phyloP scores from a whole-genome alignment of 2,797 vertebrate genomes.

The Cuniculus paca region DNA sequence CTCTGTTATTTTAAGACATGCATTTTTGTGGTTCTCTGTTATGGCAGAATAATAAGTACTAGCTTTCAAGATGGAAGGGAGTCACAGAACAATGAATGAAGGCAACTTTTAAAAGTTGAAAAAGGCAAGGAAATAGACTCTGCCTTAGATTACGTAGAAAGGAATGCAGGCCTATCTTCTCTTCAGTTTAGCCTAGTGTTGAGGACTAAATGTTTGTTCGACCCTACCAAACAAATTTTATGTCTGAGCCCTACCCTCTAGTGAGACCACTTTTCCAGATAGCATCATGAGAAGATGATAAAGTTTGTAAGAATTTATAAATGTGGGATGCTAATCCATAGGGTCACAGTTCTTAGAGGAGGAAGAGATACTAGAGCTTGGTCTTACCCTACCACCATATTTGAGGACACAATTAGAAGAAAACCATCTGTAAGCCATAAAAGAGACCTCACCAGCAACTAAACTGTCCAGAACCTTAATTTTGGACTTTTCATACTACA shows the following conservation, averaged over 20 bases:
- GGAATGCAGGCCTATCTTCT: not conserved
- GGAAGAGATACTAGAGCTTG: not conserved
- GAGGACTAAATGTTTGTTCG: not conserved
- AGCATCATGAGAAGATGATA: not conserved
- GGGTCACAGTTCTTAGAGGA: not conserved
- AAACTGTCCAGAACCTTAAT: not conserved
- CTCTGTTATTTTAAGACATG: not conserved
- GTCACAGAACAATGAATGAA: not conserved
- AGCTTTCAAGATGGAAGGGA: not conserved
- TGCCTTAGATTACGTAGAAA: not conserved
- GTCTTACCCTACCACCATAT: accelerated
- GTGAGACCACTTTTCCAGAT: not conserved
- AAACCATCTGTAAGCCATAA: not conserved
- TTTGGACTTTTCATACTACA: not conserved
- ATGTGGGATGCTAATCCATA: not conserved
- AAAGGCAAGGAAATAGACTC: not conserved
- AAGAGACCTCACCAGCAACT: not conserved
- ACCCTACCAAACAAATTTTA: not conserved
- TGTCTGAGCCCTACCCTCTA: not conserved
- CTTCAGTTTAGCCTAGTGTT: not conserved
- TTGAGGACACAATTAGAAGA: not conserved
- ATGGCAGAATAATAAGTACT: not conserved
- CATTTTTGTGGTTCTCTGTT: not conserved
- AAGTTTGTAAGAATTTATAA: not conserved
- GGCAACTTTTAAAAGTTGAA: not conserved